These are phyloP conservation scores for Barnardius zonarius DNA, from an alignment of 2,113 vertebrate genomes.

Conservation along the genomic window DNA sequence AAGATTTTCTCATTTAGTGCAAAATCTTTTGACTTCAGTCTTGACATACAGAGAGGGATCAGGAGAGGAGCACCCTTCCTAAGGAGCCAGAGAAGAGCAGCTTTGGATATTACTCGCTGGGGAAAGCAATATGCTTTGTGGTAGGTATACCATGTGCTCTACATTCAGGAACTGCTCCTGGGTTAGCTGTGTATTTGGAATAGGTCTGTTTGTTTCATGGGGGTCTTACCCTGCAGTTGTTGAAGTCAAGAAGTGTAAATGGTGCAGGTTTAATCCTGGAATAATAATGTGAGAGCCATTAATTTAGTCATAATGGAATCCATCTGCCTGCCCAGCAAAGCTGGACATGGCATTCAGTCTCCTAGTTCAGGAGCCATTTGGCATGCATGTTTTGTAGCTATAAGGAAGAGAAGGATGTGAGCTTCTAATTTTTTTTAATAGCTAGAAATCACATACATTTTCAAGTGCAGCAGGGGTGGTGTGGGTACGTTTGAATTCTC, in stretches of 20 bases:
- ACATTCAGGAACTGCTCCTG: not conserved
- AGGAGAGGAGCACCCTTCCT: not conserved
- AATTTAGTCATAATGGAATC: not conserved
- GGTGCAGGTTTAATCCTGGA: not conserved
- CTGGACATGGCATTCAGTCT: not conserved
- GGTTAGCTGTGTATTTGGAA: not conserved
- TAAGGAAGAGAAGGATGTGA: not conserved
- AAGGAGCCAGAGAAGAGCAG: not conserved
- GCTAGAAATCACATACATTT: not conserved
- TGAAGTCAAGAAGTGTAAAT: not conserved
- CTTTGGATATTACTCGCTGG: not conserved
- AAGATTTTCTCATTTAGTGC: not conserved
- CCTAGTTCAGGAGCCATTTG: not conserved
- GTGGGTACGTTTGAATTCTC: not conserved
- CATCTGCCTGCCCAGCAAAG: not conserved
- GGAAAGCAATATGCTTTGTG: not conserved
- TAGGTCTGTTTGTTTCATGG: not conserved
- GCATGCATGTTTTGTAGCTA: not conserved
- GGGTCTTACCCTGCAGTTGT: not conserved
- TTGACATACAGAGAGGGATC: not conserved
- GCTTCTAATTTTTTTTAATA: not conserved
- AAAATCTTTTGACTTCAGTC: not conserved
- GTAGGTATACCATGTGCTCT: too few species aligned
- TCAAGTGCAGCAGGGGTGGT: not conserved
- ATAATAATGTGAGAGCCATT: not conserved